Base-by-base conservation (phyloP, 2,797 vertebrate species). In the Mus caroli region DNA sequence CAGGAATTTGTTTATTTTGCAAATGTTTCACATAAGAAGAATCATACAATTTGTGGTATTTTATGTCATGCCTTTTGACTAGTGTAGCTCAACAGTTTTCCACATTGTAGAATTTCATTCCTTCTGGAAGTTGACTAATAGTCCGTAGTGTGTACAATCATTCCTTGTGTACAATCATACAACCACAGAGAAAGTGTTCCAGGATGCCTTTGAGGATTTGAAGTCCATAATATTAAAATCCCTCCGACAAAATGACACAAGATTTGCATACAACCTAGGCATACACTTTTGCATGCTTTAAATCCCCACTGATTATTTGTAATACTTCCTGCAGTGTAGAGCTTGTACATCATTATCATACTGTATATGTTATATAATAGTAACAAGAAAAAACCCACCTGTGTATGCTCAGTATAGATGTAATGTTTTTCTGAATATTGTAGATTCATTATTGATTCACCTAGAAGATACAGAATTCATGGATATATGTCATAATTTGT, bases 1-100 rank as follows among this genome's bases (percentile, higher is more conserved):
- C 8, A 52, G 24, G n/a, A 13, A 56, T 87, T 93, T 90, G 37
- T 22, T 80, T 75, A 79, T 64, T 92, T 62, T 64, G 15, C 3
- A 19, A 80, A 67, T 80, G 76, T 88, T 92, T 96, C 15, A 87
- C 11, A 71, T 90, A 92, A 94, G 83, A 95, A 28, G 28, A 92
- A 90, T 73, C 20, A 76, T 43, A 24, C 0, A 73, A 14, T 50
- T 24, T 22, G 8, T 69, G 14, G 71, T 62, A 34, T 60, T 40
- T 77, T 77, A 26, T 58, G 24, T 43, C 50, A 79, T 52, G 9
- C 56, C 87, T 97, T 37, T 82, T 93, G 43, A 90, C 24, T 77
- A 84, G 56, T 31, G 40, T 64, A 73, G 46, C 78, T 92, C 82
- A 28, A 43, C 58, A 85, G 46, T 91, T 88, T 67, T n/a, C 5